A percentile compares a stretch with the other conserved stretches of the same genome.
These are phyloP conservation scores for Erythrolamprus reginae DNA, from an alignment of 2,113 vertebrate species.

Conservation along the genomic window DNA sequence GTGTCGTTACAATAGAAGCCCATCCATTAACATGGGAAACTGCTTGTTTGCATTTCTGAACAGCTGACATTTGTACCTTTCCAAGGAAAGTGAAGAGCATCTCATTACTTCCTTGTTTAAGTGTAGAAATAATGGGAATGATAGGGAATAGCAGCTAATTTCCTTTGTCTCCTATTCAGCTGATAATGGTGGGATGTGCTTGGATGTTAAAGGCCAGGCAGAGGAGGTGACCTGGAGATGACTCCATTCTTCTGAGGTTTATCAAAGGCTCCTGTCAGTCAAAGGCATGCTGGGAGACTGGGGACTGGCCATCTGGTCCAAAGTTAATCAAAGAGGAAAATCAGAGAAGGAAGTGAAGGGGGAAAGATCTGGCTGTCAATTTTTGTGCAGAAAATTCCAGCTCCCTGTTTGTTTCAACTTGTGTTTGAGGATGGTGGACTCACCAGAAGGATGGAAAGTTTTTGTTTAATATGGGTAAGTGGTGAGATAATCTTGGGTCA, in stretches of 20 bases:
- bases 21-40: conserved; percentile 69
- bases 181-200: conserved; percentile 74
- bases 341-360: conserved; percentile 68
- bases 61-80: conserved; percentile 79
- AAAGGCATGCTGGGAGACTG: conserved; percentile 90
- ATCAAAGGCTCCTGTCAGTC: conserved; percentile 93
- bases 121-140: conserved; percentile 68
- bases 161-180: conserved; percentile 82
- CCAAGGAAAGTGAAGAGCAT: conserved; percentile 76
- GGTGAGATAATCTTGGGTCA: conserved; percentile 48
- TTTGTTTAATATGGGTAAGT: conserved; percentile 38
- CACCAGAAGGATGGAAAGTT: accelerated
- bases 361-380: conserved; percentile 64
- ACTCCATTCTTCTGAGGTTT: conserved; percentile 82
- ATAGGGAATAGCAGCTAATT: conserved; percentile 72
- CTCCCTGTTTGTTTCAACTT: conserved; percentile 19
- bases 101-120: conserved; percentile 70
- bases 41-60: conserved; percentile 77
- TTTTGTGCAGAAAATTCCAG: conserved; percentile 39
- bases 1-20: conserved; percentile 64
- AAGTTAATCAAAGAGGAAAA: conserved; percentile 84
- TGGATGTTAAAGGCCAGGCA: conserved; percentile 72
- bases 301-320: conserved; percentile 91
- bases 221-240: conserved; percentile 76
- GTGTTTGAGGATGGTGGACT: neutral